Percentiles rank a stretch among this genome's conserved stretches.
phyloP scores from a whole-genome alignment of 2,888 invertebrate genomes.

The Calliphora vomitoria region DNA sequence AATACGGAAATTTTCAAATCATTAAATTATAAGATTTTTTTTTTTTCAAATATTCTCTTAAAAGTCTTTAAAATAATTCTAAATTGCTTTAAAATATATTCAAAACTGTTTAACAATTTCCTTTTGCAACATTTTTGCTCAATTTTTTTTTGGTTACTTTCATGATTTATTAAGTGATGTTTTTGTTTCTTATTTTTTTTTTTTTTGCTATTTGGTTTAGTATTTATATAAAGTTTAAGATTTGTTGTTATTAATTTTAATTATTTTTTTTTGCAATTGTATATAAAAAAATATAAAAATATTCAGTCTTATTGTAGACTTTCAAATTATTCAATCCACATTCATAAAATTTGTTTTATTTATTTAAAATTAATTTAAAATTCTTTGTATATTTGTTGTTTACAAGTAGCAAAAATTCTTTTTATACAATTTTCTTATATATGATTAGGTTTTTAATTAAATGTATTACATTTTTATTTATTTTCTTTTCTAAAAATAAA shows the following conservation, averaged over 20 bases:
- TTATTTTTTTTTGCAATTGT: conserved; percentile 52
- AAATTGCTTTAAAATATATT: no score
- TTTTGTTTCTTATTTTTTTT: conserved; percentile 14
- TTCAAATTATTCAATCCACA: conserved; percentile 35
- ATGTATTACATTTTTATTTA: conserved; percentile 40
- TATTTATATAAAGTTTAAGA: conserved; percentile 60
- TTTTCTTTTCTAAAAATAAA: conserved; percentile 48
- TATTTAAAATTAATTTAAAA: neutral
- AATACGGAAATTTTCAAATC: no score
- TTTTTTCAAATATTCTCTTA: no score
- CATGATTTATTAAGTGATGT: neutral
- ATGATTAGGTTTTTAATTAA: conserved; percentile 37
- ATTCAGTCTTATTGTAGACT: conserved; percentile 26
- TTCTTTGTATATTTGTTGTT: neutral
- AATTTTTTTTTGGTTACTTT: conserved; percentile 23
- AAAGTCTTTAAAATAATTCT: no score
- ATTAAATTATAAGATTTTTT: no score
- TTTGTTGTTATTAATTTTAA: conserved; percentile 68
- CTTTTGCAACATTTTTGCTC: conserved; percentile 43
- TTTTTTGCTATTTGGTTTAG: conserved; percentile 31
- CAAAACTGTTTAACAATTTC: no score
- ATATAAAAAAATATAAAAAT: conserved; percentile 31
- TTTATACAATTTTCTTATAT: conserved; percentile 17
- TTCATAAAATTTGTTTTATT: conserved; percentile 55
- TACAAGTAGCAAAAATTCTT: neutral